Base-by-base conservation (phyloP, 2,888 invertebrate species). In the Ypsolopha sequella region DNA sequence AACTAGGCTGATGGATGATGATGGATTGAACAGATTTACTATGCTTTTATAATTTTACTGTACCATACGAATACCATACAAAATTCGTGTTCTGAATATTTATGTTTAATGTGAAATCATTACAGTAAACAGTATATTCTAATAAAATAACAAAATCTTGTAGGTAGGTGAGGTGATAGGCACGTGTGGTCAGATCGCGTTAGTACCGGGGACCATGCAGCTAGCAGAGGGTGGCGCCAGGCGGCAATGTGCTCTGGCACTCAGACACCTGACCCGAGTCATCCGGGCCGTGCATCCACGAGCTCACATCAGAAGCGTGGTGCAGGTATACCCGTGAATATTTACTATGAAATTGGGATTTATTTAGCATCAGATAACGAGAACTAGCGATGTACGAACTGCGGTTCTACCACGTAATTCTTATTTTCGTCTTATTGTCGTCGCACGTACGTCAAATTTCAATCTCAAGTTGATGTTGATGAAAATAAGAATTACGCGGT, bases 151-250 rank as follows among this genome's bases (percentile, higher is more conserved):
- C 7, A 11, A 14, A 35, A 33, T 52, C 13, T 53, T 57, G 65
- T 62, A 95, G 95, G 88, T 96, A 48, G 94, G 93, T 52, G 93
- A 94, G 64, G 91, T 94, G 58, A 92, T 96, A 54, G 92, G 93
- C 68, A 91, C 97, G 49, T 95, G 97, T 60, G 97, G 97, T 0
- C 97, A 97, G 88, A 97, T 98, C 61, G 96, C 95, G 10, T 85
- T 98, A 58, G 92, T 96, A 58, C 97, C 86, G 55, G 86, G 86
- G 60, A 71, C 68, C 51, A 76, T 86, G 78, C 62, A 56, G 59
- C 68, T 86, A 58, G 70, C 65, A 56, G 68, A 61, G 52, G 94
- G 95, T 53, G 95, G 95, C 53, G 91, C 94, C 60, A 91, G 93
- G 60, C 87, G 91, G 39, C 95, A 97, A 80, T 94, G 95, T 65